phyloP scores from a whole-genome alignment of 2,113 vertebrate genomes.

The Prunella himalayana region DNA sequence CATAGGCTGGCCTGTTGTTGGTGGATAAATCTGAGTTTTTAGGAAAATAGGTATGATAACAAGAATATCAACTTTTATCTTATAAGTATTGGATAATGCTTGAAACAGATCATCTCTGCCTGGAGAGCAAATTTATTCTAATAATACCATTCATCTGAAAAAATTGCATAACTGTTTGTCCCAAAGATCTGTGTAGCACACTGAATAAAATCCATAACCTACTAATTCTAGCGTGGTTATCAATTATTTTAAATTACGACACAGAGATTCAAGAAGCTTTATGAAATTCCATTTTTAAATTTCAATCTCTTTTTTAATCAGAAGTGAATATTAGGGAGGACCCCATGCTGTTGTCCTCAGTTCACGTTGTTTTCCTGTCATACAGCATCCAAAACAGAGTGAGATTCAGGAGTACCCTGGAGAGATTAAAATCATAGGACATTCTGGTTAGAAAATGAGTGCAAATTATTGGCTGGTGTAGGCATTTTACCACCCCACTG shows the following conservation, averaged over 20 bases:
- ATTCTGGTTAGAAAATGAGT: not conserved
- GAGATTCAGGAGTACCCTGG: not conserved
- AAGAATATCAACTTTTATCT: not conserved
- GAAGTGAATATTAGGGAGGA: not conserved
- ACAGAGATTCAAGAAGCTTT: not conserved
- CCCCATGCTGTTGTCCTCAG: not conserved
- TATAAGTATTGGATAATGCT: not conserved
- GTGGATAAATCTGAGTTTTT: not conserved
- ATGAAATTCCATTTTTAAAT: not conserved
- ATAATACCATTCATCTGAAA: not conserved
- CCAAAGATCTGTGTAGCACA: not conserved
- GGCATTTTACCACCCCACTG: fast-evolving
- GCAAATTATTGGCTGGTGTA: not conserved
- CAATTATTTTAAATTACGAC: not conserved
- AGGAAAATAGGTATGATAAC: not conserved
- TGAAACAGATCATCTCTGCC: not conserved
- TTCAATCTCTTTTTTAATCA: not conserved
- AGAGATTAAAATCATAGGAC: not conserved
- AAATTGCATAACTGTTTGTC: not conserved
- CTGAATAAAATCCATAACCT: not conserved
- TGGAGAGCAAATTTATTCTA: not conserved
- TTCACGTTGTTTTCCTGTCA: not conserved
- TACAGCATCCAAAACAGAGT: not conserved
- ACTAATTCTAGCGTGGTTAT: not conserved
- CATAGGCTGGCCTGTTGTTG: not conserved